Percentiles rank a stretch among this genome's conserved stretches.
Conservation (phyloP, 2,888 invertebrate genomes). For the Drosophila cyrtoloma region DNA sequence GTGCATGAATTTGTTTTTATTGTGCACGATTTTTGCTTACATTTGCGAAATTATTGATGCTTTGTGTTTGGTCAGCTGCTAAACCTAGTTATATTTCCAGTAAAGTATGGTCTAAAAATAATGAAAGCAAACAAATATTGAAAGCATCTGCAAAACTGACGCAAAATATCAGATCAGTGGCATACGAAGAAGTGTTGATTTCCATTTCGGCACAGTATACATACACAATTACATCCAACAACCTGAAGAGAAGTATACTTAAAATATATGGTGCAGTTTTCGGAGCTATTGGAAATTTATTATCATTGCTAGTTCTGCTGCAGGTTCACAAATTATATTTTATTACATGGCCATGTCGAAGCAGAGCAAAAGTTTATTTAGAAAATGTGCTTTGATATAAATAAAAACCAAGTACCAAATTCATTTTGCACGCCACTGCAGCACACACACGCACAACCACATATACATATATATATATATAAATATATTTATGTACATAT, state of each 20-base stretch:
- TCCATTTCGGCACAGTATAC: neutral
- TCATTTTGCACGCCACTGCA: neutral
- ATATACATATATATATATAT: neutral
- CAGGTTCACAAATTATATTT: neutral
- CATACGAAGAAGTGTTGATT: too few species aligned
- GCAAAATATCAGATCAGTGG: neutral
- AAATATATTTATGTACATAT: neutral
- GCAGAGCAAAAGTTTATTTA: neutral
- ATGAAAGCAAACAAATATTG: constrained; percentile 29
- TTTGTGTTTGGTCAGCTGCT: constrained; percentile 61
- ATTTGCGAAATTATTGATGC: constrained; percentile 8
- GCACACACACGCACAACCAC: neutral
- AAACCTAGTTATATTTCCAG: constrained; percentile 13
- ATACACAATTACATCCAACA: neutral
- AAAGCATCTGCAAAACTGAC: neutral
- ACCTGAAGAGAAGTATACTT: neutral
- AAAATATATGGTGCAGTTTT: neutral
- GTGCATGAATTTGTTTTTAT: constrained; percentile 25
- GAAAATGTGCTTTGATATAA: neutral
- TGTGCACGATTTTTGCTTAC: constrained; percentile 8
- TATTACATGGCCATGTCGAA: neutral
- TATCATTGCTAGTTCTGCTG: neutral
- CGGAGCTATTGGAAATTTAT: neutral
- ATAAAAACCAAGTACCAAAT: neutral
- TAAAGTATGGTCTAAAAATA: constrained; percentile 17